Evolutionary conservation across 1,140 invertebrate species (phyloP), one percentile per base, ranked within the genome.

Genomic region (Trinorchestia longiramus): DNA sequence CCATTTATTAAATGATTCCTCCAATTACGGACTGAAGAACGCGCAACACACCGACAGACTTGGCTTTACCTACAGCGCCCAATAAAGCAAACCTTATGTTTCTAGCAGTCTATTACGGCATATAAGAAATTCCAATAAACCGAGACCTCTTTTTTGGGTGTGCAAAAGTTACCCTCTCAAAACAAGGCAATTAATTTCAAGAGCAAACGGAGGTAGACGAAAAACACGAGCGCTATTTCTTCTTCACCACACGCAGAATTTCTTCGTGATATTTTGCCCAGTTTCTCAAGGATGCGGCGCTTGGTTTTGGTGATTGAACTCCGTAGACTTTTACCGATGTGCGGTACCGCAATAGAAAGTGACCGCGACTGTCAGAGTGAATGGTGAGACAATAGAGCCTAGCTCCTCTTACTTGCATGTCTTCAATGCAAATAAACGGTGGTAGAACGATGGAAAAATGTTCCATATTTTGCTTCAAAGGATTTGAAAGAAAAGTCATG

Each of bases 121-220:
- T 36, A 36, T 19, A 77, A 77, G 62, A 77, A 77, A 77, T 77
- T 11, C 62, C 62, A 77, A 77, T 77, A 77, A 77, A 77, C 62
- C 62, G 11, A 77, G 11, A 77, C 15, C 15, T 11, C 62, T 77
- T 77, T 77, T 77, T 77, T 77, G 15, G 28, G 62, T 77, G 62
- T 77, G 62, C 62, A 77, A 77, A 77, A 77, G 62, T 77, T 77
- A 77, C 62, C 15, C 62, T 77, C 62, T 77, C 62, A 77, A 77
- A 77, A 77, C 62, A 77, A 77, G 62, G 62, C 62, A 77, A 77
- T 77, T 77, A 77, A 77, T 77, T 77, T 77, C 62, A 77, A 77
- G 62, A 77, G 62, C 62, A 77, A 77, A 77, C 62, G 62, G 28
- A 77, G 62, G 62, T 11, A 77, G 8, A 77, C 62, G 62, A 77